Evolutionary conservation across 2,888 invertebrate species (phyloP).

Genomic region (Trissoscelio sp.): DNA sequence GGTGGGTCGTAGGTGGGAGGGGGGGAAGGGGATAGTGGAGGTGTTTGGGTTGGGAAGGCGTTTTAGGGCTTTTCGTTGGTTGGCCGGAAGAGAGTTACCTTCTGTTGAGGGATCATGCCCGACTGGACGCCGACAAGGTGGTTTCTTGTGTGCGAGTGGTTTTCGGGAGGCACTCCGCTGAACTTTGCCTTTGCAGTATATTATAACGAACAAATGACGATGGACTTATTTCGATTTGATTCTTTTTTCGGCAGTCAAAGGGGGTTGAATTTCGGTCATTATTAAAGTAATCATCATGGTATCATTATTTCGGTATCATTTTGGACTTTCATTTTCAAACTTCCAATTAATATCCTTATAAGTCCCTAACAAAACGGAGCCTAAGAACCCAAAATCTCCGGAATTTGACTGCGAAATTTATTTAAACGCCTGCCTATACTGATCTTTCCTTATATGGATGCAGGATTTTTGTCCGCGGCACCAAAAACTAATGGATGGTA

Average conservation of each 20-base stretch:
- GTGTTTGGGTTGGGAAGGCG: constrained; percentile 69
- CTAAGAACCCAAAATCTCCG: background rate
- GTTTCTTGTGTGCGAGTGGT: constrained; percentile 64
- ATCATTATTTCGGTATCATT: too few relatives aligned
- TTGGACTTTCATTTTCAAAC: too few relatives aligned
- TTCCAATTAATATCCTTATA: too few relatives aligned
- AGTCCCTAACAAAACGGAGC: too few relatives aligned
- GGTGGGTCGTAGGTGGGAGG: too few relatives aligned
- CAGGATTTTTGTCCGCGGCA: constrained; percentile 63
- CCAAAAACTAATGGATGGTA: constrained; percentile 71
- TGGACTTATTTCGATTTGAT: constrained; percentile 48
- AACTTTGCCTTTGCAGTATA: constrained; percentile 58
- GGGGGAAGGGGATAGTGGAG: constrained; percentile 1
- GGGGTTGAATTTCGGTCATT: too few relatives aligned
- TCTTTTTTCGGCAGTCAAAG: background rate
- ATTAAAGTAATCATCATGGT: too few relatives aligned
- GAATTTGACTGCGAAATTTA: constrained; percentile 53
- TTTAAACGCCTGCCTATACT: constrained; percentile 53
- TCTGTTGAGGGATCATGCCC: constrained; percentile 69
- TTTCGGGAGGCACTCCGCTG: constrained; percentile 64
- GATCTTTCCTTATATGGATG: constrained; percentile 66
- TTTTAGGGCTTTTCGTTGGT: constrained; percentile 71
- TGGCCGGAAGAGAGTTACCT: constrained; percentile 69
- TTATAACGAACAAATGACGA: constrained; percentile 66
- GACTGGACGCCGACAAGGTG: constrained; percentile 64